Evolutionary conservation across 2,888 invertebrate species (phyloP), one percentile per base, ranked within the genome.

Genomic region (Drosophila mimetica): DNA sequence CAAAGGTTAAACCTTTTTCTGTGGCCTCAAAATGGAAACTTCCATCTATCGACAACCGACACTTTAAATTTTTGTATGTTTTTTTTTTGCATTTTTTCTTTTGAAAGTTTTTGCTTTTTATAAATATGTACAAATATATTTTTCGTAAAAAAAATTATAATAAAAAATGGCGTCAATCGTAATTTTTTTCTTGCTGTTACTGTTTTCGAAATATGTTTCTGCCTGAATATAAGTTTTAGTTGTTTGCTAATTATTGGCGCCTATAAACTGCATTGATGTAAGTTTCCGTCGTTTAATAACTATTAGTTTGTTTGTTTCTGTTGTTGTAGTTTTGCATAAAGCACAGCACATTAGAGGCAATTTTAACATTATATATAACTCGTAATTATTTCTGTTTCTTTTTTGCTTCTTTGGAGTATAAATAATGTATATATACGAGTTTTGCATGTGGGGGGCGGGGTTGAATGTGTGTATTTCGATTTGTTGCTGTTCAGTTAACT

Each of bases 381-480:
- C 69, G 65, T 75, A 66, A 57, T 71, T 75, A 30, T 37, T 61
- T 63, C 71, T 73, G 75, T 69, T 74, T 66, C 72, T 74, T 74
- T 74, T 52, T 80, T 74, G 79, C 79, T 79, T 79, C 77, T 89
- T 86, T 88, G 88, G 88, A 87, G 86, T 85, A 85, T 86, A 88
- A 83, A 86, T 88, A 88, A 86, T 86, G 80, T 77, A 69, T 75
- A 70, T 76, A 54, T 77, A 64, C 72, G 63, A 73, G 46, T 73
- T 50, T 58, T 46, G 55, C 51, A 14, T 67, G 48, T 42, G 34
- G 36, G 36, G 47, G 22, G 47, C 14, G 39, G 37, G 34, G 57
- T 32, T 66, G 36, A 65, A 39, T 53, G 52, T 67, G 47, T 74
- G 55, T 79, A 74, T 77, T 86, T 84, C 81, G 84, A 79, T 72